These are phyloP conservation scores for Eubasilissa regina DNA, from an alignment of 1,140 invertebrate species.

Conservation along the genomic window DNA sequence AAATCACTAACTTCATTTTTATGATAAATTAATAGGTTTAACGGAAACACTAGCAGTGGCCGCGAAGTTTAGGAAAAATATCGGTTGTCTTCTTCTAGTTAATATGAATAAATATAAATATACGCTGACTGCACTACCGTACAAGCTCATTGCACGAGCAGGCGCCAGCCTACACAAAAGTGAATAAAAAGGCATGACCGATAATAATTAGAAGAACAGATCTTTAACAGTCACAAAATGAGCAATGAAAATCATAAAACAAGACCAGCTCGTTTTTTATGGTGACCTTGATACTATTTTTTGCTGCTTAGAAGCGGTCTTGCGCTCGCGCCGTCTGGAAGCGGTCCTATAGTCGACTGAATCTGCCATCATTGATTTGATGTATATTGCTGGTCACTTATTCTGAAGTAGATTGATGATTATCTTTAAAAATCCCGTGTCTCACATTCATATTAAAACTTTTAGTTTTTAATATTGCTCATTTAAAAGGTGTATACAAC, in stretches of 20 bases:
- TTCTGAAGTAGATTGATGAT: background rate
- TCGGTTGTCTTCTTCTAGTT: no score
- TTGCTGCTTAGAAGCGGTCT: background rate
- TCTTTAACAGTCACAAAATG: background rate
- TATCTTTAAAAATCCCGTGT: no score
- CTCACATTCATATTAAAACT: no score
- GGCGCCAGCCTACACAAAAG: background rate
- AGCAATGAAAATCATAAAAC: background rate
- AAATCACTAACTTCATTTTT: no score
- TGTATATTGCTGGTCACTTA: background rate
- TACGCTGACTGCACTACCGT: no score
- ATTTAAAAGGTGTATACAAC: no score
- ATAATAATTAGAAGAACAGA: background rate
- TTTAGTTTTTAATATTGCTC: no score
- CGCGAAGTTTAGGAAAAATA: no score
- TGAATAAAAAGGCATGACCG: background rate
- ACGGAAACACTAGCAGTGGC: no score
- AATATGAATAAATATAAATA: no score
- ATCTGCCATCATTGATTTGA: background rate
- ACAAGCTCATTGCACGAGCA: background rate
- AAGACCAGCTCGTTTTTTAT: background rate
- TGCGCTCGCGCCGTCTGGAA: background rate
- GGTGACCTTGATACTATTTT: background rate
- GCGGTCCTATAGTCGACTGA: background rate
- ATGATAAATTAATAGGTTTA: no score